A percentile compares a stretch with the other conserved stretches of the same genome.
Evolutionary conservation across 2,797 vertebrate genomes (phyloP).

Genomic region (Hapalemur alaotrensis): DNA sequence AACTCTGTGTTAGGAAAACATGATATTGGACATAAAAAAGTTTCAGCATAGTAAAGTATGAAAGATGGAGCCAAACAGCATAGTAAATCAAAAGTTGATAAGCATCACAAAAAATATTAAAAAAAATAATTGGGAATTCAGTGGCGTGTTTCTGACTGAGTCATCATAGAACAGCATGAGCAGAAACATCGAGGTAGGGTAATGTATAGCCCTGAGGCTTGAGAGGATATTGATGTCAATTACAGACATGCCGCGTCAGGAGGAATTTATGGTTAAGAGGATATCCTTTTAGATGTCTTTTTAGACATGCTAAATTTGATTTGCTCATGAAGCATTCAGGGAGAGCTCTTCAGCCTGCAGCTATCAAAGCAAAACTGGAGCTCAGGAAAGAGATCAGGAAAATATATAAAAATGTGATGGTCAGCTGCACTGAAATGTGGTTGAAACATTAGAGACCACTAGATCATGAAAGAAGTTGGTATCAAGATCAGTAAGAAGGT

Average conservation of each 20-base stretch:
- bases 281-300: not conserved
- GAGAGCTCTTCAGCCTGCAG: not conserved
- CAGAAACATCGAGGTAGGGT: not conserved
- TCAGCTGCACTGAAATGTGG: not conserved
- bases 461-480: not conserved
- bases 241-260: not conserved
- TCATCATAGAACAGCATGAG: not conserved
- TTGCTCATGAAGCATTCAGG: not conserved
- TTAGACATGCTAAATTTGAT: not conserved
- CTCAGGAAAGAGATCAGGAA: not conserved
- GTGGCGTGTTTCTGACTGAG: not conserved
- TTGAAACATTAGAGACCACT: not conserved
- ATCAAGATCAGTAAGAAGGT: not conserved
- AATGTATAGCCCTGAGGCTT: not conserved
- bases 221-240: not conserved
- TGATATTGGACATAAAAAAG: not conserved
- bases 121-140: not conserved
- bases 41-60: not conserved
- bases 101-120: not conserved
- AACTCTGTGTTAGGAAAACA: not conserved
- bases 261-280: constrained; percentile 25
- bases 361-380: not conserved
- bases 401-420: not conserved
- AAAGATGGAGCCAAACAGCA: not conserved
- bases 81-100: not conserved